Evolutionary conservation across 1,140 invertebrate genomes (phyloP), one percentile per base, ranked within the genome.

Genomic region (Rhagoletis pomonella): DNA sequence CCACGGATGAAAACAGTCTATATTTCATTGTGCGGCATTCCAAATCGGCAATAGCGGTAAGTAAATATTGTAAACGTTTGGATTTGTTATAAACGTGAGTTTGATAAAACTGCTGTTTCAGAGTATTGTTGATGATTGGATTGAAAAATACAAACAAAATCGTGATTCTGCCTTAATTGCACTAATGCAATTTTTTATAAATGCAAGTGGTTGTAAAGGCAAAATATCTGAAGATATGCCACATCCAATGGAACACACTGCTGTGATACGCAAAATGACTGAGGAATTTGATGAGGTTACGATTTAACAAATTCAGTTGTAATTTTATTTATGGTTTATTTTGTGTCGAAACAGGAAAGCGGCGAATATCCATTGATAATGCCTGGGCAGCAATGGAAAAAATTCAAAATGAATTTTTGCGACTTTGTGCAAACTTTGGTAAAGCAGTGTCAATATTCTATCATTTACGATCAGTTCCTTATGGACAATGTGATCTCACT

Each of bases 401-500:
- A 99, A 93, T 99, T 99, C 91, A 96, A 97, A 50, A 94, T 95
- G 44, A 99, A 99, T 94, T 99, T 99, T 92, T 99, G 98, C 93
- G 99, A 99, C 93, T 99, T 99, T 94, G 97, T 99, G 14, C 97
- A 99, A 94, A 97, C 97, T 3, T 94, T 99, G 59, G 98, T 99
- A 29, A 97, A 98, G 88, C 98, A 99, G 93, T 99, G 98, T 92
- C 99, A 99, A 93, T 99, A 99, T 94, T 98, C 97, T 67, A 99
- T 99, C 87, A 99, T 99, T 90, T 99, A 99, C 91, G 99, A 99
- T 94, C 98, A 99, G 91, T 99, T 98, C 93, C 94, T 99, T 62
- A 99, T 99, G 98, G 99, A 99, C 93, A 99, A 99, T 93, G 96
- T 99, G 7, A 99, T 99, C 89, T 99, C 99, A 0, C 94, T 99